A percentile compares a stretch with the other conserved stretches of the same genome.
These are phyloP conservation scores for Otolemur crassicaudatus DNA, from an alignment of 2,797 vertebrate species.

Conservation along the genomic window DNA sequence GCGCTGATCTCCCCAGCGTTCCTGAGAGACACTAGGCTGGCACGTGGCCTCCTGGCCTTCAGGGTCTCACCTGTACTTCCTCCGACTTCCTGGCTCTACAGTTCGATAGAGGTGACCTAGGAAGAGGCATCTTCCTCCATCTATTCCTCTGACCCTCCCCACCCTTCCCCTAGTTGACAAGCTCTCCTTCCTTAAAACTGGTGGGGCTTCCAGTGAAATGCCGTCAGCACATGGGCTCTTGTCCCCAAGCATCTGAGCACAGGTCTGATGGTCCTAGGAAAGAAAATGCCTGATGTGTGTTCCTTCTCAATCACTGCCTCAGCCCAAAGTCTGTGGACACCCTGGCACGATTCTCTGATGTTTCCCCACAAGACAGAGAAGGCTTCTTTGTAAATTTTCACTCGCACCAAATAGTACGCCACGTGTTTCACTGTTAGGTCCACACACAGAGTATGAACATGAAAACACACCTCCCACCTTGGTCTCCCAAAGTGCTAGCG, in stretches of 20 bases:
- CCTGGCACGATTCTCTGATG: background rate
- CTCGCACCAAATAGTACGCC: background rate
- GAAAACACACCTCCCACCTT: background rate
- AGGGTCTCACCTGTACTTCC: constrained; percentile 73
- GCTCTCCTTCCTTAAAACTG: background rate
- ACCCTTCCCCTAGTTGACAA: background rate
- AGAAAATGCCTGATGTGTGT: background rate
- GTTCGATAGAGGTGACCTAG: constrained; percentile 92
- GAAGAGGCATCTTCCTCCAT: constrained; percentile 52
- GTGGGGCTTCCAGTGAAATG: background rate
- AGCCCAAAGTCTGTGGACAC: background rate
- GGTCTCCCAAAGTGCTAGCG: background rate
- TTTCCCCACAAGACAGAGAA: background rate
- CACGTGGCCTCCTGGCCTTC: constrained; percentile 87
- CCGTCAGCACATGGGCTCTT: background rate
- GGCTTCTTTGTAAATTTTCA: background rate
- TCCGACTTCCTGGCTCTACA: constrained; percentile 88
- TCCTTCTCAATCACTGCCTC: background rate
- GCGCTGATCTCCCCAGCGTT: constrained; percentile 91
- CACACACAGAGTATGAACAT: background rate
- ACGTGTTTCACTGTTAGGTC: background rate
- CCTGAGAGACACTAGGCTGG: constrained; percentile 90
- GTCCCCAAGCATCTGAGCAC: too few relatives aligned
- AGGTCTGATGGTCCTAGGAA: background rate
- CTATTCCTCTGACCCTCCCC: background rate